A percentile compares a stretch with the other conserved stretches of the same genome.
Conservation (phyloP, 1,140 invertebrate species). For the Marisa cornuarietis region DNA sequence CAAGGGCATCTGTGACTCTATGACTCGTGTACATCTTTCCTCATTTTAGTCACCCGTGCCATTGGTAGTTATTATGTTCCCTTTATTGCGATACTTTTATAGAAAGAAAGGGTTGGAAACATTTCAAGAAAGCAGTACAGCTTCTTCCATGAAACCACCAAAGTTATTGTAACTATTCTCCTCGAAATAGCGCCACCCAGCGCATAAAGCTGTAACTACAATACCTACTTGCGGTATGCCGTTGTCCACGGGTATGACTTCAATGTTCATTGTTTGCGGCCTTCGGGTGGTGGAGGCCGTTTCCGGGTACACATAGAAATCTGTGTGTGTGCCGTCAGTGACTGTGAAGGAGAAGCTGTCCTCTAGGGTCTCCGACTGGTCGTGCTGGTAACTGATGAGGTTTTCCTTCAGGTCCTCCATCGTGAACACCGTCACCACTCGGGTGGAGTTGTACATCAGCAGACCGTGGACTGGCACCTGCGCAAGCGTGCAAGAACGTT, state of each 20-base stretch:
- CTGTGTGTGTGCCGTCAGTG: conserved; percentile 63
- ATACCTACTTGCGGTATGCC: conserved; percentile 51
- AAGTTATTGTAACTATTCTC: too few species aligned
- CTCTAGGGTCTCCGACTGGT: conserved; percentile 63
- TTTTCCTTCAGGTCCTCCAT: conserved; percentile 61
- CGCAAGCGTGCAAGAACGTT: background rate
- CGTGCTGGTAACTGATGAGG: conserved; percentile 65
- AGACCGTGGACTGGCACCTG: conserved; percentile 64
- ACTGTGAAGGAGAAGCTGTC: conserved; percentile 66
- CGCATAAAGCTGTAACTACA: too few species aligned
- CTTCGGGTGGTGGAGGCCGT: conserved; percentile 44
- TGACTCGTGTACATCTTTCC: too few species aligned
- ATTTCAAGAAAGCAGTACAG: too few species aligned
- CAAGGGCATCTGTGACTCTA: too few species aligned
- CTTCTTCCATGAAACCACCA: too few species aligned
- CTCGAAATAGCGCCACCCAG: too few species aligned
- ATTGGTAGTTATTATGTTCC: too few species aligned
- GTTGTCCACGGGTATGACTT: conserved; percentile 65
- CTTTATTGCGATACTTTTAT: too few species aligned
- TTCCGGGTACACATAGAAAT: conserved; percentile 64
- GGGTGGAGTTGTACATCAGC: conserved; percentile 55
- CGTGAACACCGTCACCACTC: conserved; percentile 59
- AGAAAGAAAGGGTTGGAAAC: too few species aligned
- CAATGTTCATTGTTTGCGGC: conserved; percentile 61
- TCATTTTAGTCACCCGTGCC: too few species aligned